Evolutionary conservation across 2,888 invertebrate species (phyloP).

Genomic region (Lasioglossum lativentre): DNA sequence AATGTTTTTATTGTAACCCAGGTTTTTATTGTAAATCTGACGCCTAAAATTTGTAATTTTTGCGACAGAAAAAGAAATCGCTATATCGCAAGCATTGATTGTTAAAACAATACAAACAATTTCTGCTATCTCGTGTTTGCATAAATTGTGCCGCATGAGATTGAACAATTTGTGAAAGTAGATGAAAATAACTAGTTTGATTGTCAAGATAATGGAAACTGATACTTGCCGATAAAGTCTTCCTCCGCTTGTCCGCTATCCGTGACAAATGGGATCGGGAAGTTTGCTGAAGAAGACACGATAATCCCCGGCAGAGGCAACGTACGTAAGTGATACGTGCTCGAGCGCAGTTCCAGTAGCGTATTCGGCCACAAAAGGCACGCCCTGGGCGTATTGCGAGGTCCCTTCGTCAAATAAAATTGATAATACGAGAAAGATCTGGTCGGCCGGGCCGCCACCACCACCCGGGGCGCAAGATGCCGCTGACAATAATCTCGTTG

Average conservation of each 20-base stretch:
- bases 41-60: too few relatives aligned
- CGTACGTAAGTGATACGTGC: conserved; percentile 52
- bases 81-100: too few relatives aligned
- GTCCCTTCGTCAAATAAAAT: conserved; percentile 79
- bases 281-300: background rate
- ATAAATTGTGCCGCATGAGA: too few relatives aligned
- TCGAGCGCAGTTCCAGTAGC: conserved; percentile 32
- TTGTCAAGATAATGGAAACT: background rate
- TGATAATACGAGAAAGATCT: conserved; percentile 75
- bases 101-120: too few relatives aligned
- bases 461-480: conserved; percentile 82
- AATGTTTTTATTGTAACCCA: too few relatives aligned
- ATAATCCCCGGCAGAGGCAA: conserved; percentile 23
- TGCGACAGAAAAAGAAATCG: too few relatives aligned
- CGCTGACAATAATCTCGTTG: conserved; percentile 84
- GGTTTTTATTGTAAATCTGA: too few relatives aligned
- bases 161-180: too few relatives aligned
- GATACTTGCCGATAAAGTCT: background rate
- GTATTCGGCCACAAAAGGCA: conserved; percentile 73
- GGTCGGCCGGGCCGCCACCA: conserved; percentile 64
- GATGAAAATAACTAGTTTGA: too few relatives aligned
- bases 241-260: background rate
- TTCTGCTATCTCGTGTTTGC: too few relatives aligned
- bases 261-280: background rate
- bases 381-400: conserved; percentile 72